Evolutionary conservation across 2,113 vertebrate species (phyloP).

Genomic region (Pardalotus punctatus): DNA sequence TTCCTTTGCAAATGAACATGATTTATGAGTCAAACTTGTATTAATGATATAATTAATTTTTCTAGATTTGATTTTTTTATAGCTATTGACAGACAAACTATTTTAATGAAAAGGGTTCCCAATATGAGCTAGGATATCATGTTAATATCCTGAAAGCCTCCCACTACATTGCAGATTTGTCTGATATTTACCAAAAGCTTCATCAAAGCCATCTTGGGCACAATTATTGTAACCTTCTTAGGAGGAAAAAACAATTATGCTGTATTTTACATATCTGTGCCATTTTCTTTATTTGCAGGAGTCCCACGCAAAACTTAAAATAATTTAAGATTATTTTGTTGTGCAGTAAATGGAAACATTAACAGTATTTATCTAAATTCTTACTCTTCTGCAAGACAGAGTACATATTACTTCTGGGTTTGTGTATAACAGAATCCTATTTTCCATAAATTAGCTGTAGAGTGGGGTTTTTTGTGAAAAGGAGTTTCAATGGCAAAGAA

Average conservation of each 20-base stretch:
- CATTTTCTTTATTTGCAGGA: background rate
- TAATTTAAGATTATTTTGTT: background rate
- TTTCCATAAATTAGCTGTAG: background rate
- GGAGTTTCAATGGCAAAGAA: rapidly evolving
- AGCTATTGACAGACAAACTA: background rate
- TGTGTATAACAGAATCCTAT: background rate
- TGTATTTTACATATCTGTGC: background rate
- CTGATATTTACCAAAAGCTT: background rate
- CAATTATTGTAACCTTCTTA: background rate
- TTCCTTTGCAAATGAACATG: background rate
- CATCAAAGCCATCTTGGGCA: background rate
- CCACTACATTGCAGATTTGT: background rate
- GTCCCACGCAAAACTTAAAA: background rate
- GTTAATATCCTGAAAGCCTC: background rate
- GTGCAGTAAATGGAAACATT: background rate
- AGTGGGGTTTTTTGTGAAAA: background rate
- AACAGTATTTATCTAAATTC: background rate
- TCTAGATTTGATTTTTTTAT: background rate
- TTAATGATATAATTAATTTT: background rate
- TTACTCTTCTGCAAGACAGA: background rate
- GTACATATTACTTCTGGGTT: background rate
- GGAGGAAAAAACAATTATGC: background rate
- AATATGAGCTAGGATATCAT: background rate
- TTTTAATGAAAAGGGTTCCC: background rate
- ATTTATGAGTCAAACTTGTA: background rate